Percentiles rank a stretch among this genome's conserved stretches.
Evolutionary conservation across 1,140 invertebrate species (phyloP).

Genomic region (Trypoxylus dichotomus): DNA sequence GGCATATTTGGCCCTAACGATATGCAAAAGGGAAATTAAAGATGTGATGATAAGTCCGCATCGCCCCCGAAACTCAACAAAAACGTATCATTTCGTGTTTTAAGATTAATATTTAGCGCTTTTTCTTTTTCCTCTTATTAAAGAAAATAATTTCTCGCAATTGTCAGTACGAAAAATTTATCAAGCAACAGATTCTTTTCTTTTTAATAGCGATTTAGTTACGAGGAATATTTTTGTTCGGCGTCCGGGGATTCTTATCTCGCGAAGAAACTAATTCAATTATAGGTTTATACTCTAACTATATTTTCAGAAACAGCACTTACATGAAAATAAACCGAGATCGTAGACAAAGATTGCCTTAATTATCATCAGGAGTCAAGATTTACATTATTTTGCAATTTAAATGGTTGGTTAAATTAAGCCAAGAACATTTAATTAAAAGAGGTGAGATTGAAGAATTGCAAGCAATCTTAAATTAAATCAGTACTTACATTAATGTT

Average conservation of each 20-base stretch:
- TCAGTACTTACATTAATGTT: neutral
- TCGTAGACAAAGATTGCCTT: neutral
- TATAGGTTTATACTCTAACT: neutral
- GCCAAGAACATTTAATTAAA: neutral
- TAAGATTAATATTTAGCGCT: constrained; percentile 41
- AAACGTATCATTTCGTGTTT: constrained; percentile 37
- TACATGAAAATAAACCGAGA: neutral
- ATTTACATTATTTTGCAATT: constrained; percentile 1
- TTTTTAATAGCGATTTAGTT: neutral
- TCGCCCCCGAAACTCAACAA: constrained; percentile 42
- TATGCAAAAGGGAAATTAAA: constrained; percentile 54
- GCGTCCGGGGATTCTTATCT: neutral
- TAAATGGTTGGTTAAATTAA: neutral
- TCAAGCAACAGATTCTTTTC: neutral
- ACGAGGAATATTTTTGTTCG: neutral
- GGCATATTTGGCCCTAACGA: constrained; percentile 49
- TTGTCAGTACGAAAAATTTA: neutral
- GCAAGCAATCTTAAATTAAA: neutral
- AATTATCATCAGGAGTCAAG: neutral
- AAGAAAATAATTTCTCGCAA: constrained; percentile 20
- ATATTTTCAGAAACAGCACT: neutral
- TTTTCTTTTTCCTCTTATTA: constrained; percentile 34
- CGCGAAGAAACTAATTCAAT: neutral
- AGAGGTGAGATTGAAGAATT: neutral
- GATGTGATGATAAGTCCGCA: constrained; percentile 49